A percentile compares a stretch with the other conserved stretches of the same genome.
Evolutionary conservation across 2,113 vertebrate genomes (phyloP).

Genomic region (Syrrhaptes paradoxus): DNA sequence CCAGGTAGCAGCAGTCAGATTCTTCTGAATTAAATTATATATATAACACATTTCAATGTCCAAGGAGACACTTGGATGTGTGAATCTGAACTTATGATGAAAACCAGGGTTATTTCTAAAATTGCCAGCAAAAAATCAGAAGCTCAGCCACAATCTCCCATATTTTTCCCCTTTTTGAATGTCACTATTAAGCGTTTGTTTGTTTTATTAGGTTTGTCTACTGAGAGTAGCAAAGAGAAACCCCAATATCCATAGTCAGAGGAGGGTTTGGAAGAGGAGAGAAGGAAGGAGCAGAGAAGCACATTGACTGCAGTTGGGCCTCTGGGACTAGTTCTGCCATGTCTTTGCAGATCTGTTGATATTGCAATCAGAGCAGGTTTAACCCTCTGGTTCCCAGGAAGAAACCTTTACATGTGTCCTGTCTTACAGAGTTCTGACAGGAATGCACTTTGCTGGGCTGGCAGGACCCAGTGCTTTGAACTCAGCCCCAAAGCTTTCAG

Average conservation of each 20-base stretch:
- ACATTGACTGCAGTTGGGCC: neutral
- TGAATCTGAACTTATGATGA: neutral
- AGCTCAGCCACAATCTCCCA: fast-evolving
- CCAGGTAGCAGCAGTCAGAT: neutral
- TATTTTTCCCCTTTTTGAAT: neutral
- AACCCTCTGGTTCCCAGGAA: neutral
- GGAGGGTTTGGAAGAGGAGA: neutral
- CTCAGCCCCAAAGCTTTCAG: neutral
- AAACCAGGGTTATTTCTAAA: neutral
- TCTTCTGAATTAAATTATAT: neutral
- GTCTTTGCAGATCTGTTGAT: neutral
- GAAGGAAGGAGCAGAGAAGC: neutral
- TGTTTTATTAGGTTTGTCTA: neutral
- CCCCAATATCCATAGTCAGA: neutral
- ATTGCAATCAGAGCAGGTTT: neutral
- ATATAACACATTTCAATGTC: neutral
- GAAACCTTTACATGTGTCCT: neutral
- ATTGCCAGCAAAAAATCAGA: neutral
- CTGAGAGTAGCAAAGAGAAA: neutral
- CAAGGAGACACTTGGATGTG: neutral
- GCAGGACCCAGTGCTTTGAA: neutral
- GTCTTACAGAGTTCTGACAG: fast-evolving
- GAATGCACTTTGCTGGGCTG: neutral
- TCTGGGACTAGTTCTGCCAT: neutral
- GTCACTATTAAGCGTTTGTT: neutral